Percentiles rank a stretch among this genome's conserved stretches.
Conservation (phyloP, 2,888 invertebrate species). For the Ptychoptera albimana region DNA sequence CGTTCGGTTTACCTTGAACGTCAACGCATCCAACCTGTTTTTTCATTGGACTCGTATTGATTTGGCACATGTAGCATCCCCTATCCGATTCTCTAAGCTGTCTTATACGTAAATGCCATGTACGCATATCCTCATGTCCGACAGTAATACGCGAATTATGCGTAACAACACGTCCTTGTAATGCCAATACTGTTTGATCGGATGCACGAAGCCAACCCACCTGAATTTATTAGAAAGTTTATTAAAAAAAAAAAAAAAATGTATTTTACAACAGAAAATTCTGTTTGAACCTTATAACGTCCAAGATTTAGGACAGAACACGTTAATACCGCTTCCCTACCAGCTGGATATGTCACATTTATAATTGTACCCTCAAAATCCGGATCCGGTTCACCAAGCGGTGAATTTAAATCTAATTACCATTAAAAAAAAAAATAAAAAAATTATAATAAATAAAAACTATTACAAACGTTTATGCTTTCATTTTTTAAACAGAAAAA, state of each 20-base stretch:
- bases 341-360: conserved; percentile 31
- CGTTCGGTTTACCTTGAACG: conserved; percentile 68
- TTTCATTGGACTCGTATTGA: conserved; percentile 76
- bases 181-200: conserved; percentile 76
- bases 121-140: conserved; percentile 63
- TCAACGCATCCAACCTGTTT: conserved; percentile 77
- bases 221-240: conserved; percentile 33
- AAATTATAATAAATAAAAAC: too few species aligned
- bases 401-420: conserved; percentile 14
- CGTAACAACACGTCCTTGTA: conserved; percentile 70
- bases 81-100: conserved; percentile 68
- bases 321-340: conserved; percentile 28
- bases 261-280: too few species aligned
- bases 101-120: conserved; percentile 74
- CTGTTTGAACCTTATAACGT: conserved; percentile 26
- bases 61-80: conserved; percentile 86
- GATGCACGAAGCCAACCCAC: conserved; percentile 82
- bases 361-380: conserved; percentile 30
- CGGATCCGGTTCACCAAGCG: conserved; percentile 25
- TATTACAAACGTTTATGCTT: too few species aligned
- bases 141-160: conserved; percentile 72
- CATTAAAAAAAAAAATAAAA: too few species aligned
- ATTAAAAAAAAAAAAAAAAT: not conserved
- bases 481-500: too few species aligned
- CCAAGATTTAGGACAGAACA: conserved; percentile 30